Evolutionary conservation across 2,888 invertebrate genomes (phyloP), one percentile per base, ranked within the genome.

Genomic region (Cryptocephalus primarius): DNA sequence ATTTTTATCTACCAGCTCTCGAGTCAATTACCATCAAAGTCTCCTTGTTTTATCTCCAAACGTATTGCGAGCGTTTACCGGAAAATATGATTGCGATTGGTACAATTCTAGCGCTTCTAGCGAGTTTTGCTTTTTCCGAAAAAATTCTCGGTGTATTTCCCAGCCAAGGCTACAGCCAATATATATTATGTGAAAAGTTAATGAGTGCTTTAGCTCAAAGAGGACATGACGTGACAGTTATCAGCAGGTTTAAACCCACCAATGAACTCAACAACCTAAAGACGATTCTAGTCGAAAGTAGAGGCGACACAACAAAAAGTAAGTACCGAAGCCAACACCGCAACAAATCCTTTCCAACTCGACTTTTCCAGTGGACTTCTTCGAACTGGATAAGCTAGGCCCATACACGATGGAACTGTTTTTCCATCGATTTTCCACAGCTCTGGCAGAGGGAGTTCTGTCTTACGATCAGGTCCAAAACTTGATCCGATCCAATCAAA

Each of bases 181-280:
- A 58, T 33, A 50, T 54, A n/a, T 49, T 65, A 32, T 56, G 57
- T 31, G 57, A 60, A 44, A 53, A 56, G 1, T 50, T 66, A 39
- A 46, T 66, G 40, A 56, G 57, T 40, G 60, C 56, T 45, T 44
- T 66, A 22, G 61, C 60, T 1, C 50, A 46, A 9, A 58, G 67
- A 41, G 75, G 74, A 2, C 74, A 75, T 53, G 64, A 72, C 43
- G 66, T 75, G 8, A 66, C 65, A 8, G 58, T 67, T 32, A 55
- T 67, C 38, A 61, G 59, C 42, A 54, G 58, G 8, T 61, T 55
- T 48, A 50, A 57, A 40, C 60, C 68, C 1, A 67, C 69, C 47
- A 59, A 67, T 45, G 58, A 65, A 8, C 65, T 72, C 47, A 60
- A 63, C 31, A 72, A 73, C 59, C 66, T 71, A 36, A 70, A 66